Evolutionary conservation across 2,113 vertebrate genomes (phyloP), one percentile per base, ranked within the genome.

Genomic region (Prunella fulvescens): DNA sequence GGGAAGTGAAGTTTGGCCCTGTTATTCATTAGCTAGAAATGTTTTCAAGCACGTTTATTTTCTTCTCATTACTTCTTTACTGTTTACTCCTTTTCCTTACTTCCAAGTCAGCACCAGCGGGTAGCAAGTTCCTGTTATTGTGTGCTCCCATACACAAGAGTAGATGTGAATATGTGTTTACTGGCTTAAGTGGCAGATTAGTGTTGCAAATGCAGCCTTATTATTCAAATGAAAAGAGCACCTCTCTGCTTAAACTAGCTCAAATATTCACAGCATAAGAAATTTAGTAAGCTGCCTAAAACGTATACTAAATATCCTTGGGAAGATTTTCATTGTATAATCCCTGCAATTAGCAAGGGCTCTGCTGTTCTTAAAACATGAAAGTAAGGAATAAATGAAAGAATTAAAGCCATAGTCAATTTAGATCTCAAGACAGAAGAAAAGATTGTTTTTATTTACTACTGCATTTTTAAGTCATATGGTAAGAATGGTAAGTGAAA

Each of bases 21-120:
- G 53, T 88, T 95, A 84, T 35, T 93, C 65, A 92, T 96, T 86
- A 96, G 51, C 88, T 88, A 84, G 79, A 92, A 88, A 74, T 57
- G 60, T 88, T 92, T 92, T 84, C 86, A 84, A 86, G 80, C 14
- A 94, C 18, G 19, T 18, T 94, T 86, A 72, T 71, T 94, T 96
- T 92, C 64, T 88, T 81, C 51, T 94, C 28, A 16, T 81, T 86
- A 56, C 76, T 84, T 88, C 76, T 72, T 71, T 64, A 57, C 42
- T 81, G 80, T 96, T 96, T 96, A 90, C 69, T 90, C 60, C 42
- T 77, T 90, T 94, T 93, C 56, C 64, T 88, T 64, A 29, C 54
- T 51, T 62, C 15, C 7, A 86, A 96, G 60, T 54, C 47, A 60
- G 62, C 56, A 47, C 81, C 85, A 96, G 29, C 7, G 14, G 40